phyloP scores from a whole-genome alignment of 2,888 invertebrate genomes.

The Apotomis betuletana region DNA sequence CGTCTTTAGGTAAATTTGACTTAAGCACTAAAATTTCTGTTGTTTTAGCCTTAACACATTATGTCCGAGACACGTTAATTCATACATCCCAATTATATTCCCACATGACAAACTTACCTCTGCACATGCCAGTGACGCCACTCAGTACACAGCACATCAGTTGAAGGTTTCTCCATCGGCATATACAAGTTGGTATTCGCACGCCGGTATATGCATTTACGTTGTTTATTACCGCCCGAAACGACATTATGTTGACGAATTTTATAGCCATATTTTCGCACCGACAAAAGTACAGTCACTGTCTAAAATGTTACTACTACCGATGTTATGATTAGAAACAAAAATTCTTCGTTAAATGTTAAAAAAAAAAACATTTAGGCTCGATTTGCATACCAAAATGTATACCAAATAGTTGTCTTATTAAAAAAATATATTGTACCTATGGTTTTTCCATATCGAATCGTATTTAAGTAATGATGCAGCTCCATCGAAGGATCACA shows the following conservation, averaged over 20 bases:
- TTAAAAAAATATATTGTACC: too few relatives aligned
- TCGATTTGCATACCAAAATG: too few relatives aligned
- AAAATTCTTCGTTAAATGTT: too few relatives aligned
- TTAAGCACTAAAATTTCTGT: conserved; percentile 23
- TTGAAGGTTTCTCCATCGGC: neutral
- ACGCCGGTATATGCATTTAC: conserved; percentile 53
- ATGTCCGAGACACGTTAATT: conserved; percentile 29
- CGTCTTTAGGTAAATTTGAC: conserved; percentile 18
- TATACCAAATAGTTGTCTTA: too few relatives aligned
- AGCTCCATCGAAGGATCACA: too few relatives aligned
- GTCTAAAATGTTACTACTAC: neutral
- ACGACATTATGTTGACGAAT: conserved; percentile 65
- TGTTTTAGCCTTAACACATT: conserved; percentile 18
- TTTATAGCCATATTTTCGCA: conserved; percentile 71
- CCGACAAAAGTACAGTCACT: conserved; percentile 54
- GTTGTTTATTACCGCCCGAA: conserved; percentile 69
- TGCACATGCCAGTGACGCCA: neutral
- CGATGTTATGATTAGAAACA: neutral
- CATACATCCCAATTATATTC: conserved; percentile 26
- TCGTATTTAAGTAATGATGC: too few relatives aligned
- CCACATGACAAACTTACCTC: neutral
- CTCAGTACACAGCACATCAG: neutral
- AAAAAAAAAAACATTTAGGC: too few relatives aligned
- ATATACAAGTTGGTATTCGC: neutral
- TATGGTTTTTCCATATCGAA: too few relatives aligned